Evolutionary conservation across 2,888 invertebrate species (phyloP), one percentile per base, ranked within the genome.

Genomic region (Cryptosula pallasiana): DNA sequence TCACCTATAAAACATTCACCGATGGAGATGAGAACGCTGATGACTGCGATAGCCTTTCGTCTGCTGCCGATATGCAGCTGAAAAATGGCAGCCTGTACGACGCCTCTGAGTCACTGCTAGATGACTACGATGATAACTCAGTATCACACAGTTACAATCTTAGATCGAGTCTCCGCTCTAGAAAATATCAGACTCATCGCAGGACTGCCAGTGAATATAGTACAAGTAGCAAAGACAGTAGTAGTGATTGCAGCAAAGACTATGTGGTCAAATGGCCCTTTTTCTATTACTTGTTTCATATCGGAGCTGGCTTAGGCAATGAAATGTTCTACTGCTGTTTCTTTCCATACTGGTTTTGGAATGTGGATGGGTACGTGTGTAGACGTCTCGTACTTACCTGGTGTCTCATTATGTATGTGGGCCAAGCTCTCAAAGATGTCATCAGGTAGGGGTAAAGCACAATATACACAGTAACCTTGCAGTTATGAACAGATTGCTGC

Each of bases 331-430:
- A 95, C 85, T 90, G 91, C 0, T 88, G 90, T n/a, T 94, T 94
- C 81, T 94, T 94, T 80, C 93, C 95, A 0, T 93, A 93, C 84
- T 93, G 93, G 91, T 92, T 94, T 81, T 95, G 95, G 95, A 95
- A 95, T 85, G 88, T 95, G 73, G 95, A 95, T 86, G 91, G 92
- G 27, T 91, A 91, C 35, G 91, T 94, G 1, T 92, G 92, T 20
- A 87, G 95, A 77, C 87, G 93, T 83, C 90, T 94, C 29, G 78
- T 79, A 54, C 71, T 83, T n/a, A 77, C 82, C 27, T 84, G 84
- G 84, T 76, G 78, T 73, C 73, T 80, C 9, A 78, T 81, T 45
- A 83, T 84, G 83, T 84, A 82, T 73, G 71, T 81, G 55, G 84
- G 84, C 69, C 95, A 95, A 87, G 91, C 90, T 36, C 87, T 93